Conservation (phyloP, 2,797 vertebrate species). For the Channallabes apus region DNA sequence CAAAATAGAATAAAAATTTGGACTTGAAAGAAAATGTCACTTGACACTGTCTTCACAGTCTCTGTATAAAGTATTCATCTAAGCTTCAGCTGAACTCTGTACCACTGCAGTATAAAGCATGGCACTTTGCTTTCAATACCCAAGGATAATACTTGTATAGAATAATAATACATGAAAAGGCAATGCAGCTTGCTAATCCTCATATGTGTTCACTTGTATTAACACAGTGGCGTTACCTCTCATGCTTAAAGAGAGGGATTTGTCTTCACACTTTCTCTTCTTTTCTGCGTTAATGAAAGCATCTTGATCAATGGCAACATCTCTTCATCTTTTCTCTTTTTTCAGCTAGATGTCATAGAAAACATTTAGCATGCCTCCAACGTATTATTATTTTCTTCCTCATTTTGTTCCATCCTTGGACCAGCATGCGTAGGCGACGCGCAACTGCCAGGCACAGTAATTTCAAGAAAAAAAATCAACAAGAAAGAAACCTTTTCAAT, state of each 20-base stretch:
- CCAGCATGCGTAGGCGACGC: constrained; percentile 51
- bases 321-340: constrained; percentile 27
- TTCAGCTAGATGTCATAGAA: constrained; percentile 48
- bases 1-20: background rate
- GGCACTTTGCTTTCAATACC: background rate
- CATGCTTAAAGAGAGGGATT: background rate
- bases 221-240: background rate
- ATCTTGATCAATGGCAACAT: constrained; percentile 13
- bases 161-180: background rate
- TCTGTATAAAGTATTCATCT: background rate
- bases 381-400: constrained; percentile 28
- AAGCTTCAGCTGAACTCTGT: background rate
- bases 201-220: background rate
- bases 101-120: too few species aligned
- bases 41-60: too few species aligned
- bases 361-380: constrained; percentile 39
- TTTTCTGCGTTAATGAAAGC: constrained; percentile 18
- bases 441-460: constrained; percentile 59
- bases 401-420: constrained; percentile 53
- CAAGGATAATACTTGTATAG: background rate
- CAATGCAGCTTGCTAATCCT: background rate
- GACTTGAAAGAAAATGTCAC: too few species aligned
- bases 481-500: constrained; percentile 72
- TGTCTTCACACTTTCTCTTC: background rate
- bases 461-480: constrained; percentile 54